Conservation (phyloP, 2,888 invertebrate species). For the Andrena fulva region DNA sequence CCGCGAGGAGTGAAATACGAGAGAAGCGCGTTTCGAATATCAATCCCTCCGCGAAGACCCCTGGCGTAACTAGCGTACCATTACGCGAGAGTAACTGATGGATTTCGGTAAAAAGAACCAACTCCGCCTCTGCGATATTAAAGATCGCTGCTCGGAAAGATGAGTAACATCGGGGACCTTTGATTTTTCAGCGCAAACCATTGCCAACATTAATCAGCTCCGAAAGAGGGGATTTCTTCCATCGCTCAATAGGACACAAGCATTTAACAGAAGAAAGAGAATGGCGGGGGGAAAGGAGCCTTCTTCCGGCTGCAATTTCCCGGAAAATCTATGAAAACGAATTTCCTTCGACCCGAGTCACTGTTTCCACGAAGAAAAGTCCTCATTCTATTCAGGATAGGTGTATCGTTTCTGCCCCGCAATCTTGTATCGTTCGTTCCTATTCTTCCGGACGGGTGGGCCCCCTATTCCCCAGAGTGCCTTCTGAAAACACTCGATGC, state of each 20-base stretch:
- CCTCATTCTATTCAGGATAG: neutral
- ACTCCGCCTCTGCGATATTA: neutral
- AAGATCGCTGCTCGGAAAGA: neutral
- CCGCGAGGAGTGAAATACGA: neutral
- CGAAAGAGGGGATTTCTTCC: neutral
- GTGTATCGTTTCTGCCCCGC: constrained; percentile 43
- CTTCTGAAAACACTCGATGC: constrained; percentile 65
- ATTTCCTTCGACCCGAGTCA: neutral
- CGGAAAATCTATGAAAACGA: neutral
- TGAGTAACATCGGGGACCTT: neutral
- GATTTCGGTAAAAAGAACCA: constrained; percentile 6
- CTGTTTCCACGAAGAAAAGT: constrained; percentile 9
- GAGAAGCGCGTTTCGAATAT: constrained; percentile 16
- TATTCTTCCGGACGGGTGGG: constrained; percentile 54
- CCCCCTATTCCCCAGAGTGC: constrained; percentile 28
- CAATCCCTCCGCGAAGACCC: constrained; percentile 1
- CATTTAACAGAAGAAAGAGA: neutral
- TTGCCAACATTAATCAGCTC: constrained; percentile 2
- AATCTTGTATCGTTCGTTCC: constrained; percentile 27
- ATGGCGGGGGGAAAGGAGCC: neutral
- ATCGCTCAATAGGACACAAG: neutral
- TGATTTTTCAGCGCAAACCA: neutral
- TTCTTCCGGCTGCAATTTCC: neutral
- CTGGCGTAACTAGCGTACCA: constrained; percentile 7
- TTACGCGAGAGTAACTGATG: constrained; percentile 1